These are phyloP conservation scores for Pecten maximus DNA, from an alignment of 2,888 invertebrate genomes.

Conservation along the genomic window DNA sequence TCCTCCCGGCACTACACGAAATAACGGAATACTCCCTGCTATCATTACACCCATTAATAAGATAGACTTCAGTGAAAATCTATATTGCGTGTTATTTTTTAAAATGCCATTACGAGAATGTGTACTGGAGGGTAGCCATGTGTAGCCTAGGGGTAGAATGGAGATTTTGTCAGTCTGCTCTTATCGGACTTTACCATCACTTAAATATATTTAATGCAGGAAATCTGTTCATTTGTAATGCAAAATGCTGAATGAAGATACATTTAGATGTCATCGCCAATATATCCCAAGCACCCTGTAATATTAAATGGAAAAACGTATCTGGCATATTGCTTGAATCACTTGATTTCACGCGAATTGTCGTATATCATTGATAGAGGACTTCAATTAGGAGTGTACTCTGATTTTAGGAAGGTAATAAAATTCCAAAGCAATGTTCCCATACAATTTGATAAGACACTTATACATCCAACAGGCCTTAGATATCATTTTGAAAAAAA, in stretches of 20 bases:
- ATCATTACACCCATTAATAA: slow-evolving; percentile 22
- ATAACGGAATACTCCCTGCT: slow-evolving; percentile 20
- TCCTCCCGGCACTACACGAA: neutral
- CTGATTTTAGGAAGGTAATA: slow-evolving; percentile 11
- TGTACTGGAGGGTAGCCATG: slow-evolving; percentile 23
- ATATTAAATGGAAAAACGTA: slow-evolving; percentile 33
- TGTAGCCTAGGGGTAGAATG: slow-evolving; percentile 21
- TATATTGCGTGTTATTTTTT: slow-evolving; percentile 35
- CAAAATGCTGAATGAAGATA: slow-evolving; percentile 35
- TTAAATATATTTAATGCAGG: slow-evolving; percentile 33
- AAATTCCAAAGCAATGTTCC: neutral
- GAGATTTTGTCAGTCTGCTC: slow-evolving; percentile 6
- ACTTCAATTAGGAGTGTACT: slow-evolving; percentile 22
- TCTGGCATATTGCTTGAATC: slow-evolving; percentile 29
- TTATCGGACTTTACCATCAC: neutral
- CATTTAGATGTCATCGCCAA: slow-evolving; percentile 30
- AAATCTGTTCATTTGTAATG: slow-evolving; percentile 35
- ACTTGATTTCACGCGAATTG: slow-evolving; percentile 25
- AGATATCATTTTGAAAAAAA: neutral
- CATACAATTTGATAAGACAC: slow-evolving; percentile 3
- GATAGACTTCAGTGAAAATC: slow-evolving; percentile 35
- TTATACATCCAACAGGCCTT: neutral
- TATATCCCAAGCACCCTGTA: slow-evolving; percentile 2
- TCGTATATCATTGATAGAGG: neutral
- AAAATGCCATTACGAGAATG: slow-evolving; percentile 35